These are phyloP conservation scores for Rallus limicola DNA, from an alignment of 2,113 vertebrate species.

Conservation along the genomic window DNA sequence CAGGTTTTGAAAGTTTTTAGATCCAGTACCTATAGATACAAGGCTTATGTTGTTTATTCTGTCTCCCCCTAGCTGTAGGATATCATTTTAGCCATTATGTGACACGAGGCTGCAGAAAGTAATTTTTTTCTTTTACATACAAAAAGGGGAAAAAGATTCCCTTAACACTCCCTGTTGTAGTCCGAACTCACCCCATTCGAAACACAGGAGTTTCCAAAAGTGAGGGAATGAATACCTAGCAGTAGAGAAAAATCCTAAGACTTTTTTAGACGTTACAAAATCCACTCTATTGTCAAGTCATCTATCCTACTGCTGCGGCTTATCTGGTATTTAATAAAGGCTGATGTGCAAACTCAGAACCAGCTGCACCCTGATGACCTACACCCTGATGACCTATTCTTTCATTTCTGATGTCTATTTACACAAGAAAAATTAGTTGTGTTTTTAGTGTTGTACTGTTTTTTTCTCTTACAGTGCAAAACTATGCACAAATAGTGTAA, in stretches of 20 bases:
- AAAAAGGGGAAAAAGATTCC: neutral
- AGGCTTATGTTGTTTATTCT: neutral
- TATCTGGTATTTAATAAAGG: neutral
- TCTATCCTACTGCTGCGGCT: neutral
- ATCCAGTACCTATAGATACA: neutral
- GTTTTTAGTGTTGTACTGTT: neutral
- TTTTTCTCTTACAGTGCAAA: neutral
- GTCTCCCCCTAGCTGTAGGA: neutral
- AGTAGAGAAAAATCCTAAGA: neutral
- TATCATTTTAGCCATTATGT: neutral
- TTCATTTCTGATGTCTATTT: neutral
- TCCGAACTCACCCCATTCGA: neutral
- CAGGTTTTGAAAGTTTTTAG: neutral
- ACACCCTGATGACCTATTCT: neutral
- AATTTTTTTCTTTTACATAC: neutral
- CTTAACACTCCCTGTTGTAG: neutral
- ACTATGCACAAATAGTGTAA: neutral
- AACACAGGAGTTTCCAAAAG: neutral
- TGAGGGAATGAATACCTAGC: neutral
- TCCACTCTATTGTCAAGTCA: neutral
- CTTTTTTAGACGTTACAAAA: neutral
- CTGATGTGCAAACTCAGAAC: neutral
- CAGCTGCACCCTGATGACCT: neutral
- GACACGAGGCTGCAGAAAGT: neutral
- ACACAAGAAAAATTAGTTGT: neutral